Evolutionary conservation across 1,140 invertebrate genomes (phyloP).

Genomic region (Penaeus japonicus): DNA sequence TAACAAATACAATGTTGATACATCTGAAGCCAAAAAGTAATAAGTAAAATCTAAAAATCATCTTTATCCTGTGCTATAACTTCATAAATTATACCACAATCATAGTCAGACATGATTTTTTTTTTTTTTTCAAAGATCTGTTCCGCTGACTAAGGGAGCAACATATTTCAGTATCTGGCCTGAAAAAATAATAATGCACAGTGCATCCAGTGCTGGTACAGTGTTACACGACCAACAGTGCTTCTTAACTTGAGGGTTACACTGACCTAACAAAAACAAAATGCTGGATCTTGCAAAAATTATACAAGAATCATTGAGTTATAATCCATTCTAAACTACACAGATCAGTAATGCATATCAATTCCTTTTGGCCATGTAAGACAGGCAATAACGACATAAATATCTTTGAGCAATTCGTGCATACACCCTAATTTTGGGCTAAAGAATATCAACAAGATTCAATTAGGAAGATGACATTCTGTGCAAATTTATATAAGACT

Average conservation of each 20-base stretch:
- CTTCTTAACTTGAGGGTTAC: slow-evolving; percentile 33
- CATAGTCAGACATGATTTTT: background rate
- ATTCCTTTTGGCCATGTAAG: slow-evolving; percentile 53
- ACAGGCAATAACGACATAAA: slow-evolving; percentile 54
- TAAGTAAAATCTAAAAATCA: too few relatives aligned
- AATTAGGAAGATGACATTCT: slow-evolving; percentile 44
- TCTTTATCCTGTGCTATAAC: too few relatives aligned
- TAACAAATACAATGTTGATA: too few relatives aligned
- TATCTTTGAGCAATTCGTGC: slow-evolving; percentile 55
- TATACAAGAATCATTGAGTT: slow-evolving; percentile 33
- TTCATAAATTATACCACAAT: too few relatives aligned
- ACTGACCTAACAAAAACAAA: slow-evolving; percentile 47
- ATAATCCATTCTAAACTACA: slow-evolving; percentile 44
- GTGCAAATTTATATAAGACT: slow-evolving; percentile 13
- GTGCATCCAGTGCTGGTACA: slow-evolving; percentile 51
- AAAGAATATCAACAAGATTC: slow-evolving; percentile 39
- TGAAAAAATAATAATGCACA: slow-evolving; percentile 45
- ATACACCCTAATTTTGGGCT: slow-evolving; percentile 54
- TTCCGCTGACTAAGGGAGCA: slow-evolving; percentile 17
- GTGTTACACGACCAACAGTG: slow-evolving; percentile 40
- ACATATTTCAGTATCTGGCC: slow-evolving; percentile 47
- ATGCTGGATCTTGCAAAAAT: slow-evolving; percentile 52
- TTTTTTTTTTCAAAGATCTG: background rate
- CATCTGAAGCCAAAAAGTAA: too few relatives aligned
- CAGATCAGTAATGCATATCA: slow-evolving; percentile 53